These are phyloP conservation scores for Drosophila sechellia DNA, from an alignment of 1,140 invertebrate genomes.

Conservation along the genomic window DNA sequence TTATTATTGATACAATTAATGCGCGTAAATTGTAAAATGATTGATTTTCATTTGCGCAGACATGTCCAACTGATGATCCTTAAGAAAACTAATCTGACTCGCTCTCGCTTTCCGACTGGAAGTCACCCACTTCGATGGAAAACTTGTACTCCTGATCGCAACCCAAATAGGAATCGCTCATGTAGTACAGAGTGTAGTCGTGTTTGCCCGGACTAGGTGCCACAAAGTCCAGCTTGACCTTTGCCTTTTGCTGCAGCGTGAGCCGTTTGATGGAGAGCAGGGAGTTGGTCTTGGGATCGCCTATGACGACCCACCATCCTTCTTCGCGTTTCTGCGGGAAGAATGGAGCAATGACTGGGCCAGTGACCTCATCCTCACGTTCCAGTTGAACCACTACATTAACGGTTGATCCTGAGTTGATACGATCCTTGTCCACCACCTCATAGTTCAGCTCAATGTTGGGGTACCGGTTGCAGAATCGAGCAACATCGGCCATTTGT, in stretches of 20 bases:
- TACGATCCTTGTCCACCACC: conserved; percentile 92
- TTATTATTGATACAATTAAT: background rate
- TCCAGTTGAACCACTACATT: conserved; percentile 96
- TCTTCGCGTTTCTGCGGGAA: conserved; percentile 99
- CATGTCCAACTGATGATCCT: background rate
- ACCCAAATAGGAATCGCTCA: conserved; percentile 99
- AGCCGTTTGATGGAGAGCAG: conserved; percentile 98
- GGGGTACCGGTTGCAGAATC: conserved; percentile 99
- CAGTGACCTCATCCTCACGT: conserved; percentile 98
- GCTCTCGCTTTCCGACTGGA: conserved; percentile 87
- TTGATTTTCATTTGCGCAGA: conserved; percentile 25
- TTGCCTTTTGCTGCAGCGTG: conserved; percentile 96
- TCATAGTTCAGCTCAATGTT: conserved; percentile 99
- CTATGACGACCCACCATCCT: conserved; percentile 99
- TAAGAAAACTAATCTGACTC: conserved; percentile 85
- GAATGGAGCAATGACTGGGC: conserved; percentile 98
- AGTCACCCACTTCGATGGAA: conserved; percentile 91
- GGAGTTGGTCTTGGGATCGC: conserved; percentile 97
- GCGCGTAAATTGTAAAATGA: conserved; percentile 9
- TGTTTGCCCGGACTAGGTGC: conserved; percentile 94
- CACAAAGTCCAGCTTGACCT: conserved; percentile 97
- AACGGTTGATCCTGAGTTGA: conserved; percentile 92
- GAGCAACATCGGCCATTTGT: conserved; percentile 98
- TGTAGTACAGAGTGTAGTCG: conserved; percentile 98
- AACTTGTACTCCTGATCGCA: conserved; percentile 99